Base-by-base conservation (phyloP, 2,888 invertebrate genomes). In the Leptinotarsa juncta region DNA sequence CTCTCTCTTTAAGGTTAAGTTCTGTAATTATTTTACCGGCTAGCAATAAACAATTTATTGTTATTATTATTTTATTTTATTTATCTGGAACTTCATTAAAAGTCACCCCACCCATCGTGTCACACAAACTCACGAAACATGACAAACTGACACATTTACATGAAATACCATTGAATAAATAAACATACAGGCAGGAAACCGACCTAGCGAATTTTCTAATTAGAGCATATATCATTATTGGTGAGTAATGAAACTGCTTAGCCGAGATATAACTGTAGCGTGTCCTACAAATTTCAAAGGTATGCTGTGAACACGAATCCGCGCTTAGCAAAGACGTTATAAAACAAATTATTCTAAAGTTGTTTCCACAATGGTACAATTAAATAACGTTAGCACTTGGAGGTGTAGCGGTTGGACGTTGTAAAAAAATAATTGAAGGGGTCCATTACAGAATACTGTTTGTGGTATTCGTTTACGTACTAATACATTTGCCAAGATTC, bases 211-310 rank as follows among this genome's bases (percentile, higher is more conserved):
- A 69, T 69, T 69, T 48, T 69, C 57, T 57, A 69, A 69, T 69
- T 57, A 69, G 68, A 57, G 68, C 68, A 69, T 57, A 69, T 69
- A 69, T 69, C 20, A 57, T 55, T 69, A 55, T 48, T n/a, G 62
- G 62, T 32, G 68, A 42, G 67, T 74, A 74, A 71, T 71, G 70
- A 67, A 74, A 70, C 32, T 16, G 65, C 32, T 60, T 18, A 65
- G 26, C 49, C 23, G 20, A 20, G 55, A 42, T 65, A 26, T 74
- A 74, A 74, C 74, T 74, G 74, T 74, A 71, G 71, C 66, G 67
- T 65, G 71, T 71, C 67, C 74, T 74, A 74, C 71, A 74, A 71
- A 67, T 70, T 66, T 53, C 42, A 67, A 50, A 71, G 67, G 70
- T 67, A 74, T 70, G 70, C 70, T 65, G 57, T n/a, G 60, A 67